Evolutionary conservation across 2,888 invertebrate genomes (phyloP).

Genomic region (Achlya flavicornis): DNA sequence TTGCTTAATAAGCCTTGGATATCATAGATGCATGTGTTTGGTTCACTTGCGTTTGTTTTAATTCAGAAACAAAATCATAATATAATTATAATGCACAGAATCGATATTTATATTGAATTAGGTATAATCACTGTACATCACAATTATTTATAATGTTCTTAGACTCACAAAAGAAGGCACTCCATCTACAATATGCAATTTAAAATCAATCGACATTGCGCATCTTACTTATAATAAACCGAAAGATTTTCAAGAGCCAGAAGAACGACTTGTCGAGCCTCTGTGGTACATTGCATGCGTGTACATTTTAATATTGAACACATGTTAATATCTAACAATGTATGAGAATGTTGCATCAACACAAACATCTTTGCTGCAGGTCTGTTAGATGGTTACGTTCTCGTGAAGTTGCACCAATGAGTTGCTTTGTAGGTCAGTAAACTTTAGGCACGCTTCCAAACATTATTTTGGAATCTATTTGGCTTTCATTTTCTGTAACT

Average conservation of each 20-base stretch:
- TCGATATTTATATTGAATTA: too few species aligned
- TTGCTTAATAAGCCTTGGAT: too few species aligned
- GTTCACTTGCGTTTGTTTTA: too few species aligned
- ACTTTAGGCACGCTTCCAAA: conserved; percentile 64
- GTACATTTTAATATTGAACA: conserved; percentile 2
- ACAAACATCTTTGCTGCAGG: conserved; percentile 72
- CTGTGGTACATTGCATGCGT: not conserved
- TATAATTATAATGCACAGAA: too few species aligned
- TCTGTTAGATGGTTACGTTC: conserved; percentile 76
- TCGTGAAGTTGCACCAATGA: conserved; percentile 78
- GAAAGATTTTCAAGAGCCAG: not conserved
- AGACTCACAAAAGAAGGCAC: too few species aligned
- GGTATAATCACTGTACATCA: too few species aligned
- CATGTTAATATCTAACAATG: conserved; percentile 11
- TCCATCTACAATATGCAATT: too few species aligned
- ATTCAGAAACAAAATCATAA: too few species aligned
- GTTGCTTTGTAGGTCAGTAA: conserved; percentile 80
- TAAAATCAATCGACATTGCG: not conserved
- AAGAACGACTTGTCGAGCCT: not conserved
- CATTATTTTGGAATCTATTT: conserved; percentile 45
- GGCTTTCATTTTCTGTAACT: conserved; percentile 43
- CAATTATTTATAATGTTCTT: too few species aligned
- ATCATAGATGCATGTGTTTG: too few species aligned
- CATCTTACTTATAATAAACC: not conserved
- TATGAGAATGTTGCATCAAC: conserved; percentile 19